phyloP scores from a whole-genome alignment of 1,140 invertebrate species.

The Acarapis woodi region DNA sequence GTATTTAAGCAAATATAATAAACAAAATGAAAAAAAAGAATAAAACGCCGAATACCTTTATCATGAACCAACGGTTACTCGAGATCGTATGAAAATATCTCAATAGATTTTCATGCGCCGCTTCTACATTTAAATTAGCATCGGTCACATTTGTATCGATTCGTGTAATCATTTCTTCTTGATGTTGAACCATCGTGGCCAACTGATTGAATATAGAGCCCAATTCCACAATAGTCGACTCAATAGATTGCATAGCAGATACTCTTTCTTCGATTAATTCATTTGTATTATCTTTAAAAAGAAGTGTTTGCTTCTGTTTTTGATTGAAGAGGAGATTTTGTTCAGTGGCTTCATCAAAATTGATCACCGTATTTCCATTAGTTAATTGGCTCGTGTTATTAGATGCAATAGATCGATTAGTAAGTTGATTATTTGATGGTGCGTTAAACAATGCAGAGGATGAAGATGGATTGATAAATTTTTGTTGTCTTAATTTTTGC shows the following conservation, averaged over 20 bases:
- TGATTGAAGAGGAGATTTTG: slow-evolving; percentile 19
- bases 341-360: slow-evolving; percentile 18
- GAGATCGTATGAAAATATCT: slow-evolving; percentile 95
- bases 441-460: too few relatives aligned
- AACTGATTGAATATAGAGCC: slow-evolving; percentile 93
- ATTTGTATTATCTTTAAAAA: slow-evolving; percentile 25
- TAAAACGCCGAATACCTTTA: slow-evolving; percentile 92
- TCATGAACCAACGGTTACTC: slow-evolving; percentile 93
- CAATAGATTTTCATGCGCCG: slow-evolving; percentile 80
- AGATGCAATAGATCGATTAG: too few relatives aligned
- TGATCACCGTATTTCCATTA: slow-evolving; percentile 10
- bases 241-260: slow-evolving; percentile 96
- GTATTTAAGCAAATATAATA: slow-evolving; percentile 45
- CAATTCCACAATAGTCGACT: slow-evolving; percentile 94
- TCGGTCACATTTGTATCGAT: slow-evolving; percentile 93
- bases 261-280: slow-evolving; percentile 66
- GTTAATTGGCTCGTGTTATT: slow-evolving; percentile 17
- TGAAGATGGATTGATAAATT: slow-evolving; percentile 37
- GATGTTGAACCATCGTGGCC: slow-evolving; percentile 95
- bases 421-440: too few relatives aligned
- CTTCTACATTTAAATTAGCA: slow-evolving; percentile 80
- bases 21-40: slow-evolving; percentile 99
- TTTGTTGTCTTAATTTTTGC: slow-evolving; percentile 67
- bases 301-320: slow-evolving; percentile 7
- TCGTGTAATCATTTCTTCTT: slow-evolving; percentile 72